Evolutionary conservation across 2,888 invertebrate genomes (phyloP).

Genomic region (Lasioglossum pauxillum): DNA sequence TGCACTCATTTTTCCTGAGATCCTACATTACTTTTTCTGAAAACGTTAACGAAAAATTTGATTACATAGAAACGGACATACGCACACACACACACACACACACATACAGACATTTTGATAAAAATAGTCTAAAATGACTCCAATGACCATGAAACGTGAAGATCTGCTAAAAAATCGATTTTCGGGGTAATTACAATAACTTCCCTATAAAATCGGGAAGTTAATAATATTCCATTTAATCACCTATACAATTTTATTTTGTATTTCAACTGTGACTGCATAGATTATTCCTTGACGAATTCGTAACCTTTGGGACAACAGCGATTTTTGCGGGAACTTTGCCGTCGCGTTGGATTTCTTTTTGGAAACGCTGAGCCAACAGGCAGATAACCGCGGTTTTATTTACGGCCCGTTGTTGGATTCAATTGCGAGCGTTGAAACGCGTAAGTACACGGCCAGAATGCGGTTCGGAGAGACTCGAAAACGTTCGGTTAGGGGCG

Average conservation of each 20-base stretch:
- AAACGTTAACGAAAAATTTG: too few relatives aligned
- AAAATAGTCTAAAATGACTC: too few relatives aligned
- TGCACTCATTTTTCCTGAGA: too few relatives aligned
- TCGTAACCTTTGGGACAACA: neutral
- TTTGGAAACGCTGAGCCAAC: neutral
- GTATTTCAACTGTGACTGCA: neutral
- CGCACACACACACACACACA: too few relatives aligned
- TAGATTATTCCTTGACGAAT: neutral
- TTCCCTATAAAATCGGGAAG: too few relatives aligned
- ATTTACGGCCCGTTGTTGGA: neutral
- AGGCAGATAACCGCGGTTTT: neutral
- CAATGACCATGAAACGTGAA: too few relatives aligned
- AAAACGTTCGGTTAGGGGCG: constrained; percentile 16
- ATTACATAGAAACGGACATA: too few relatives aligned
- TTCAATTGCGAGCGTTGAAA: constrained; percentile 1
- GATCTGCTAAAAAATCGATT: too few relatives aligned
- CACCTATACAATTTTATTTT: neutral
- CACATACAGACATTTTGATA: too few relatives aligned
- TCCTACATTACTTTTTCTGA: too few relatives aligned
- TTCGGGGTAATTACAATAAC: too few relatives aligned
- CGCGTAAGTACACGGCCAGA: neutral
- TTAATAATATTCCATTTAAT: too few relatives aligned
- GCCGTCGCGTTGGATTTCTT: neutral
- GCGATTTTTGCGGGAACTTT: neutral
- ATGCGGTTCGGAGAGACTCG: constrained; percentile 10